Evolutionary conservation across 2,797 vertebrate genomes (phyloP), one percentile per base, ranked within the genome.

Genomic region (Lacerta viridis): DNA sequence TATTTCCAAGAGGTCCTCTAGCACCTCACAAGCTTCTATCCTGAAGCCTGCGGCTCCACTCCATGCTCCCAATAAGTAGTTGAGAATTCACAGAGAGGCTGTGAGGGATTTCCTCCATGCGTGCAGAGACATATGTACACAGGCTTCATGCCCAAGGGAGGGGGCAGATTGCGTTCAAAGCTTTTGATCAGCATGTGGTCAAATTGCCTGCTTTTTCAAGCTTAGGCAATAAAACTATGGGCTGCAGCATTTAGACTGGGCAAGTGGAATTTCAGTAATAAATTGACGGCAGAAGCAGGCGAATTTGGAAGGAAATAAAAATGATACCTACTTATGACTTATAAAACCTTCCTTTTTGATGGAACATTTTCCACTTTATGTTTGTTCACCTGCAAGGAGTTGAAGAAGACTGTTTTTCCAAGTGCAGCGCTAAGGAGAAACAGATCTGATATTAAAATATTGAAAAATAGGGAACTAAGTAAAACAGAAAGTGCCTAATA

Each of bases 341-440:
- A 13, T 2, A 90, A 84, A 89, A 82, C 23, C 61, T 18, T 75
- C 27, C 89, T 10, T 55, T 84, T 82, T 5, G 20, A 86, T 86
- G 90, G 85, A 84, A 80, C 11, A 59, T 89, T 91, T 92, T 94
- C 91, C 88, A 8, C 80, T 90, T 87, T 85, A 64, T 90, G 1
- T 89, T 94, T 92, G 74, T 76, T 92, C 79, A 93, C 29, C 50
- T 92, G 59, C 80, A 71, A 87, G 46, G 27, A 86, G 25, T 87
- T 91, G 68, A 89, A 69, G 61, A 77, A 92, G 93, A 81, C 77
- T 86, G 15, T 18, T 90, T 95, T 75, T 92, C 78, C 18, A 81
- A 87, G 64, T 80, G 5, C 75, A 85, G 1, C 90, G 50, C 9
- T 61, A 59, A 90, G 4, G 23, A 55, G 88, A 79, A 93, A 81